Base-by-base conservation (phyloP, 2,113 vertebrate species). In the Apteryx mantelli region DNA sequence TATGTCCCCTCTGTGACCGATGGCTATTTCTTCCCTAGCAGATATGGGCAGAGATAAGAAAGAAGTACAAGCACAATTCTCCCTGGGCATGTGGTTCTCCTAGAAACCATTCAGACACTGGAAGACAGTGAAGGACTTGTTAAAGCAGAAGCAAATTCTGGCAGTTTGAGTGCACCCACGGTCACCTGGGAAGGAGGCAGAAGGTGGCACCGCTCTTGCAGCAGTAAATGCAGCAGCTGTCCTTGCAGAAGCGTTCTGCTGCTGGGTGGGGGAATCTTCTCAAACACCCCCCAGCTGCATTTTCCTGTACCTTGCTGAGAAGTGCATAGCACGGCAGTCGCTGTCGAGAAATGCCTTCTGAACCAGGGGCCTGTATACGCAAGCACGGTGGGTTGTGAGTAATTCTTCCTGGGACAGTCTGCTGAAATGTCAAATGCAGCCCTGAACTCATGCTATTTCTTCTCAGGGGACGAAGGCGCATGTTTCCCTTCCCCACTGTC, bases 1-100 rank as follows among this genome's bases (percentile, higher is more conserved):
- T 64, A 30, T 64, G 36, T 60, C 19, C 7, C 4, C 0, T 58
- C 13, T 0, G 0, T 7, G 18, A 11, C 2, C 75, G 13, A 28
- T 58, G 7, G 20, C 17, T n/a, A n/a, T 50, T 82, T 85, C 34
- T 90, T 92, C 56, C 16, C 13, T 48, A 66, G 14, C 28, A 88
- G 74, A 44, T 2, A 75, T 42, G 79, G 32, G 30, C 5, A 82
- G 60, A 76, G 36, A 79, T 50, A 58, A 68, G 2, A 11, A 48
- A 22, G 36, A 74, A 78, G 40, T 1, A 10, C n/a, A n/a, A 63
- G 4, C 36, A 91, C 56, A 91, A 68, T 73, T 53, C 3, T 80
- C 16, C 7, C 34, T 40, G 38, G 26, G 8, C 48, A n/a, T 3
- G 38, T 34, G 30, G 56, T 60, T 60, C 56, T 60, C 56, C 56